Conservation (phyloP, 1,140 invertebrate species). For the Eulimnadia texana region DNA sequence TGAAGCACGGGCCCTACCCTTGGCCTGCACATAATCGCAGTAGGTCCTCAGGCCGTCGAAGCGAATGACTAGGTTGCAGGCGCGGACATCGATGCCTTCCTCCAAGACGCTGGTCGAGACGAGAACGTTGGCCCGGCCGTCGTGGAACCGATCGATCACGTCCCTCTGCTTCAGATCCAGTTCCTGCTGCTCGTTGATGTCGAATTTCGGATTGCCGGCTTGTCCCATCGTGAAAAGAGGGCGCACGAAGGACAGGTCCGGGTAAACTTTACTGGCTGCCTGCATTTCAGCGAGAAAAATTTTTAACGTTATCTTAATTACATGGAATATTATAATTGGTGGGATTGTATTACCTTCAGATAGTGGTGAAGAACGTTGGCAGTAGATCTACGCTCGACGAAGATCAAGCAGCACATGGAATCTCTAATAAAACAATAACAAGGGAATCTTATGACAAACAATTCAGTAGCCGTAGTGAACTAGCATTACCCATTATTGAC, state of each 20-base stretch:
- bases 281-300: background rate
- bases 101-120: slow-evolving; percentile 68
- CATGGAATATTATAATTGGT: background rate
- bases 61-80: slow-evolving; percentile 62
- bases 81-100: slow-evolving; percentile 71
- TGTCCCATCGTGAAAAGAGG: slow-evolving; percentile 51
- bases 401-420: slow-evolving; percentile 68
- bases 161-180: slow-evolving; percentile 75
- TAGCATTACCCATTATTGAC: too few species aligned
- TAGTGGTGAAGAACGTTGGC: slow-evolving; percentile 69
- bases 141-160: slow-evolving; percentile 76
- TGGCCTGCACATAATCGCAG: slow-evolving; percentile 57
- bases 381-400: slow-evolving; percentile 65
- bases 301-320: too few species aligned
- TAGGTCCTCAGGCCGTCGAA: slow-evolving; percentile 54
- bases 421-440: slow-evolving; percentile 16
- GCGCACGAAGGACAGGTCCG: slow-evolving; percentile 50
- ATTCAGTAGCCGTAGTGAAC: too few species aligned
- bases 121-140: slow-evolving; percentile 84
- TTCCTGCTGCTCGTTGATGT: slow-evolving; percentile 51
- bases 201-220: slow-evolving; percentile 42
- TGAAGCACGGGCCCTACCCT: slow-evolving; percentile 50
- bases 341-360: slow-evolving; percentile 29
- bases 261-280: slow-evolving; percentile 50
- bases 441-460: too few species aligned